Conservation (phyloP, 2,113 vertebrate species). For the Scolopax mira region DNA sequence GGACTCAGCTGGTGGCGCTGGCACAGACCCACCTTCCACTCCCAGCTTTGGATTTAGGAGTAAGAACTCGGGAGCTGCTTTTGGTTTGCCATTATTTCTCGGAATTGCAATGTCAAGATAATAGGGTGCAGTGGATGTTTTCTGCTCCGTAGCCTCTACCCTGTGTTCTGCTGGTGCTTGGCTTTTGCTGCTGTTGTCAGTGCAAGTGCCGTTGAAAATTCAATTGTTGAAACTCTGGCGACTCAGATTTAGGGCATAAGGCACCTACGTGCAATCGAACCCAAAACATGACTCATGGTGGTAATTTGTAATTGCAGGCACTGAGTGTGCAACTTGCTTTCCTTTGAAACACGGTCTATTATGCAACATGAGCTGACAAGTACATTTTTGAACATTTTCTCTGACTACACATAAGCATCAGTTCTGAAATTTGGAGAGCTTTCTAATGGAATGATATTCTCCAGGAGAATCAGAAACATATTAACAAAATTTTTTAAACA, state of each 20-base stretch:
- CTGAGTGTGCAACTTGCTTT: slow-evolving; percentile 4
- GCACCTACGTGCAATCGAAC: not conserved
- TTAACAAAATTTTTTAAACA: not conserved
- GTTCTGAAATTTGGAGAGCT: slow-evolving; percentile 26
- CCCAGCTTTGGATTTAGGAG: not conserved
- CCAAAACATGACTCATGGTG: not conserved
- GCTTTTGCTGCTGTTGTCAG: not conserved
- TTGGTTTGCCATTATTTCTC: not conserved
- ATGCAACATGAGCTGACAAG: slow-evolving; percentile 37
- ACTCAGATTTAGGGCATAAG: not conserved
- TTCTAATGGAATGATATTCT: not conserved
- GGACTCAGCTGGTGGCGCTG: not conserved
- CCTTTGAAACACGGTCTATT: not conserved
- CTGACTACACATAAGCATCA: not conserved
- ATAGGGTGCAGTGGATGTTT: not conserved
- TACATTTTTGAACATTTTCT: not conserved
- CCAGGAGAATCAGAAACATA: not conserved
- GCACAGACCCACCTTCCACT: rapidly evolving
- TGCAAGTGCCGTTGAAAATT: not conserved
- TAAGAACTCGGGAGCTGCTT: not conserved
- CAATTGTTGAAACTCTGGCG: not conserved
- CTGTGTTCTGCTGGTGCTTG: not conserved
- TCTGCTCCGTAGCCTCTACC: not conserved
- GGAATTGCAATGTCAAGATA: not conserved
- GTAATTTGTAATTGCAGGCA: not conserved